Percentiles rank a stretch among this genome's conserved stretches.
Evolutionary conservation across 2,888 invertebrate species (phyloP).

Genomic region (Dasysyrphus tricinctus): DNA sequence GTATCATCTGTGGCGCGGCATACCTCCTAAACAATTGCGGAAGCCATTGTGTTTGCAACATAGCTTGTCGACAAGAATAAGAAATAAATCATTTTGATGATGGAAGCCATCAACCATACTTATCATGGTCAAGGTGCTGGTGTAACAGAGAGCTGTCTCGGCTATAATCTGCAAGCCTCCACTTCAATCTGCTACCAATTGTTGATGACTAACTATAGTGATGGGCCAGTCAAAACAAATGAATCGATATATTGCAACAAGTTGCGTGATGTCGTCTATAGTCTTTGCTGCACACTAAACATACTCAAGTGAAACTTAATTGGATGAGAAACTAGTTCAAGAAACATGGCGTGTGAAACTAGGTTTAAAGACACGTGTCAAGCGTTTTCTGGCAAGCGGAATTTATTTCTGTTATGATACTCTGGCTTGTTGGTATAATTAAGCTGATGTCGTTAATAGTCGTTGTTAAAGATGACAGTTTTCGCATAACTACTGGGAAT

Average conservation of each 20-base stretch:
- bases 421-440: conserved; percentile 15
- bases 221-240: conserved; percentile 25
- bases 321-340: conserved; percentile 33
- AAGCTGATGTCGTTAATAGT: conserved; percentile 6
- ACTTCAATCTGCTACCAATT: conserved; percentile 6
- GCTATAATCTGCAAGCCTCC: not conserved
- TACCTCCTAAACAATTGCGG: conserved; percentile 51
- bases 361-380: conserved; percentile 44
- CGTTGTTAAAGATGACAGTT: conserved; percentile 30
- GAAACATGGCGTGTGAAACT: not conserved
- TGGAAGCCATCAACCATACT: conserved; percentile 37
- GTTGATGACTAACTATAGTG: not conserved
- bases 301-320: conserved; percentile 10
- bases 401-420: conserved; percentile 15
- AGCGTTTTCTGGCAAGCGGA: conserved; percentile 20
- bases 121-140: conserved; percentile 50
- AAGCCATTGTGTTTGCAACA: conserved; percentile 54
- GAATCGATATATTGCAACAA: conserved; percentile 5
- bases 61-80: conserved; percentile 63
- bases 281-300: not conserved
- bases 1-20: conserved; percentile 17
- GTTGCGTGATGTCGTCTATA: conserved; percentile 3
- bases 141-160: not conserved
- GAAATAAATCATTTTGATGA: conserved; percentile 46
- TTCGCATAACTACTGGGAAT: conserved; percentile 5